A percentile compares a stretch with the other conserved stretches of the same genome.
These are phyloP conservation scores for Tenthredo mesomela DNA, from an alignment of 2,888 invertebrate species.

Conservation along the genomic window DNA sequence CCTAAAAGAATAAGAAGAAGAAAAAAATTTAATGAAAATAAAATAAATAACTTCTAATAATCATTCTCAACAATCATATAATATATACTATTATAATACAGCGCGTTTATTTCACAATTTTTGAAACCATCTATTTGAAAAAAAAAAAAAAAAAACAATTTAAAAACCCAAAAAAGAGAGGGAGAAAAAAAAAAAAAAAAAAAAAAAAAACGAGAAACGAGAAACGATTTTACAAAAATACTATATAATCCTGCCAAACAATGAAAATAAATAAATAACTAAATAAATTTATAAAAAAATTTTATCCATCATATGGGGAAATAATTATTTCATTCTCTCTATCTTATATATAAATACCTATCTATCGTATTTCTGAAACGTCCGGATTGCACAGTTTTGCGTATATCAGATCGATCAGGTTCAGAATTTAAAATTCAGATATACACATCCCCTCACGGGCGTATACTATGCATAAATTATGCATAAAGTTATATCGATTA, in stretches of 20 bases:
- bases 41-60: background rate
- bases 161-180: background rate
- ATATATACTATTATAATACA: no score
- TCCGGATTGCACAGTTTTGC: background rate
- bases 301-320: background rate
- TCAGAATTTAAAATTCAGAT: constrained; percentile 25
- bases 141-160: no score
- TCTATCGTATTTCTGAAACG: background rate
- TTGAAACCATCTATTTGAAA: background rate
- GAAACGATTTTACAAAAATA: background rate
- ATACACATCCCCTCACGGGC: background rate
- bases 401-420: constrained; percentile 7
- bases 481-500: background rate
- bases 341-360: background rate
- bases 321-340: background rate
- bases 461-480: constrained; percentile 3
- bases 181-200: background rate
- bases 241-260: background rate
- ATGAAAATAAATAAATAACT: background rate
- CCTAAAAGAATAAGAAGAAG: background rate
- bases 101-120: background rate
- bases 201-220: background rate
- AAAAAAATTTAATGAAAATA: background rate
- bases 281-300: background rate
- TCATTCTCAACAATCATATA: background rate